Percentiles rank a stretch among this genome's conserved stretches.
Evolutionary conservation across 2,113 vertebrate species (phyloP).

Genomic region (Pelobates fuscus): DNA sequence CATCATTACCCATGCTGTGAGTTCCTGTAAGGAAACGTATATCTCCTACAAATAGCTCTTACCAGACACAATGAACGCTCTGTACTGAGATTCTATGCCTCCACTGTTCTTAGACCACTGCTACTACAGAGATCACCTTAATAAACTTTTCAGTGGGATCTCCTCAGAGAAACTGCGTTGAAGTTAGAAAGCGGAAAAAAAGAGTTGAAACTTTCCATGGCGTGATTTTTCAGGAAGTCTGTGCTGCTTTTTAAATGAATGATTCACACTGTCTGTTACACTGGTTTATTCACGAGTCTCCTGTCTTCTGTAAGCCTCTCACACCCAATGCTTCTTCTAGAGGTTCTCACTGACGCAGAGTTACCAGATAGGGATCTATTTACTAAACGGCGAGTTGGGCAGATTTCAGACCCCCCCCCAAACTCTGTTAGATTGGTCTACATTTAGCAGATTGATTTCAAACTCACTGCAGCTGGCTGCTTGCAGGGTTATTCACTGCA

Average conservation of each 20-base stretch:
- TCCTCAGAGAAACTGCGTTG: background rate
- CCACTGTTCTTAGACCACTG: background rate
- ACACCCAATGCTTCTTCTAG: too few species aligned
- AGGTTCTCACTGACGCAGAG: too few species aligned
- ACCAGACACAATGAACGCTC: constrained; percentile 7
- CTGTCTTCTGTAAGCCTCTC: background rate
- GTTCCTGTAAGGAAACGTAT: background rate
- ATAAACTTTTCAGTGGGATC: background rate
- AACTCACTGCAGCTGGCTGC: too few species aligned
- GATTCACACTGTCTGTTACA: background rate
- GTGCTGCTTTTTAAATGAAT: constrained; percentile 1
- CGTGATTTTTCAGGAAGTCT: constrained; percentile 33
- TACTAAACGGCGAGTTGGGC: too few species aligned
- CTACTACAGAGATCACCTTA: background rate
- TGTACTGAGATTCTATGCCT: background rate
- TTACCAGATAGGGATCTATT: too few species aligned
- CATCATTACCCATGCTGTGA: background rate
- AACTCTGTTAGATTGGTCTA: too few species aligned
- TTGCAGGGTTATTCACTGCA: too few species aligned
- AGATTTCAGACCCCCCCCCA: too few species aligned
- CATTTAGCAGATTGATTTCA: too few species aligned
- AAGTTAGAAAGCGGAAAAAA: constrained; percentile 18
- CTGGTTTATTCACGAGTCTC: background rate
- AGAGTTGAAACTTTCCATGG: background rate
- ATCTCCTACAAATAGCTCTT: background rate